phyloP scores from a whole-genome alignment of 2,113 vertebrate species.

The Meleagris gallopavo region DNA sequence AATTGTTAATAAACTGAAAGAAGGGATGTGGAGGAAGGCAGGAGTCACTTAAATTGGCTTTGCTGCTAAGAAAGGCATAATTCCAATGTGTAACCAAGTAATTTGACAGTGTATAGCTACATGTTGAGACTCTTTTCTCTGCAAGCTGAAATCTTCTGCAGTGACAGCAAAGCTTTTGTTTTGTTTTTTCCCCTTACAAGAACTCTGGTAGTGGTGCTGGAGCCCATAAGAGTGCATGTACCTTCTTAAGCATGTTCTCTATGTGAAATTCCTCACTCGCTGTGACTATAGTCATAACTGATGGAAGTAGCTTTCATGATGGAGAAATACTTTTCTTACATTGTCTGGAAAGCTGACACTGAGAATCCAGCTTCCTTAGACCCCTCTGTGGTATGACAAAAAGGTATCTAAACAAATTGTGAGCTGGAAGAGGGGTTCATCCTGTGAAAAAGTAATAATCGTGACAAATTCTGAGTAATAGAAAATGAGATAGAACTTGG shows the following conservation, averaged over 20 bases:
- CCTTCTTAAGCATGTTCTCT: background rate
- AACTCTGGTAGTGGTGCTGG: background rate
- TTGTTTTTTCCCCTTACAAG: background rate
- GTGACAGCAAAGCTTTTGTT: background rate
- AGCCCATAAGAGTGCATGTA: background rate
- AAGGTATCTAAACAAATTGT: background rate
- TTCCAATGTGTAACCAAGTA: background rate
- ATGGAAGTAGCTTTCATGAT: background rate
- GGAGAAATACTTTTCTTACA: background rate
- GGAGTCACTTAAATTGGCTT: background rate
- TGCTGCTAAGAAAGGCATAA: background rate
- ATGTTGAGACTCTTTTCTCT: background rate
- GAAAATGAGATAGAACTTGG: background rate
- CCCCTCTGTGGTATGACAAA: background rate
- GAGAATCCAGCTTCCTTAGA: background rate
- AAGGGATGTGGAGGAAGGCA: background rate
- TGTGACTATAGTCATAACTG: background rate
- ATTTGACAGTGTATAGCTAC: background rate
- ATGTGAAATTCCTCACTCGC: background rate
- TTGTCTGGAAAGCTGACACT: background rate
- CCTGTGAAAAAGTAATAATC: background rate
- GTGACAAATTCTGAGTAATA: background rate
- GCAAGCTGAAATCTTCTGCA: background rate
- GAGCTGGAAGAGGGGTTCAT: background rate
- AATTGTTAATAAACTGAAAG: background rate